Evolutionary conservation across 2,797 vertebrate species (phyloP).

Genomic region (Acipenser oxyrinchus): DNA sequence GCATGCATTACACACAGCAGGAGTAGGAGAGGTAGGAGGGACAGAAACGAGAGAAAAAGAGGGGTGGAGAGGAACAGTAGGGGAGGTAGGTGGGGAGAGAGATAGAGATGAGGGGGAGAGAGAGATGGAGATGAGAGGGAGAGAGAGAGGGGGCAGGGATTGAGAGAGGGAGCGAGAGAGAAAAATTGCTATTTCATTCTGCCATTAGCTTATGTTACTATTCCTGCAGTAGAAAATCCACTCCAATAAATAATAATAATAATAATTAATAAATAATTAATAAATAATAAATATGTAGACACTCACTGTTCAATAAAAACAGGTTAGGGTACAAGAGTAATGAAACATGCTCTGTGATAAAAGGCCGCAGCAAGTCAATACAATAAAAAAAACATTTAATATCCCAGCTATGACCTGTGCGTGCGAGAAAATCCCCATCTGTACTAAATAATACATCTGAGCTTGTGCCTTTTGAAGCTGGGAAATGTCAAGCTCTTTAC

Average conservation of each 20-base stretch:
- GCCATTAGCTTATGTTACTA: too few species aligned
- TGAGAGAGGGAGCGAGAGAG: too few species aligned
- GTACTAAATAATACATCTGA: neutral
- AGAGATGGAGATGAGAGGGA: neutral
- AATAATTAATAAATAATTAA: neutral
- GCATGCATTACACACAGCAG: constrained; percentile 2
- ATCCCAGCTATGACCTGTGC: too few species aligned
- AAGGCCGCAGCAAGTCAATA: too few species aligned
- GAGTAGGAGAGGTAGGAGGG: constrained; percentile 16
- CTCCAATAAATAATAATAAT: neutral
- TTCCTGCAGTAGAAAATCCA: neutral
- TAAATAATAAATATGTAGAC: neutral
- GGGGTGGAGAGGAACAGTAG: constrained; percentile 1
- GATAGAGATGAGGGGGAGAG: neutral
- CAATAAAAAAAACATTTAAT: too few species aligned
- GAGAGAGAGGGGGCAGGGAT: neutral
- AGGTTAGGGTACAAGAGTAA: too few species aligned
- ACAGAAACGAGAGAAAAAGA: constrained; percentile 1
- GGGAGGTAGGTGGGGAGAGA: constrained; percentile 1
- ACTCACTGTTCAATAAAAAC: too few species aligned
- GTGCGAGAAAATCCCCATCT: neutral
- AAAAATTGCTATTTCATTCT: too few species aligned
- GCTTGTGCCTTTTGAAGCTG: too few species aligned
- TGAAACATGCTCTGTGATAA: too few species aligned
- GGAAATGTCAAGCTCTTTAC: neutral